Conservation (phyloP, 2,888 invertebrate species). For the Gortyna flavago region DNA sequence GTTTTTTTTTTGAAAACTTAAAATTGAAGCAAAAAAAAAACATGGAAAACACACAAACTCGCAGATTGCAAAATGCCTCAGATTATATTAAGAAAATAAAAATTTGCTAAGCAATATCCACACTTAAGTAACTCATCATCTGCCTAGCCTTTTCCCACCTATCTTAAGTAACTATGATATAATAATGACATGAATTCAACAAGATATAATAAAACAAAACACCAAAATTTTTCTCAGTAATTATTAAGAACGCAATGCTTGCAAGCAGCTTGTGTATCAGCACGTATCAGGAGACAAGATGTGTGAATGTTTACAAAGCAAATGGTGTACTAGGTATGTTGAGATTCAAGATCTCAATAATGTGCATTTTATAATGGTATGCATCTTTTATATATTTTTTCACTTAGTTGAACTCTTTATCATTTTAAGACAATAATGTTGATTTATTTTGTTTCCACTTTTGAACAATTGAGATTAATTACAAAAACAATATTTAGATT, state of each 20-base stretch:
- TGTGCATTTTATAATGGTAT: neutral
- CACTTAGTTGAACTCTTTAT: neutral
- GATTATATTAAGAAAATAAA: constrained; percentile 8
- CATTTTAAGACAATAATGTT: too few species aligned
- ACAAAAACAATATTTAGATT: neutral
- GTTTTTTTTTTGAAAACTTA: neutral
- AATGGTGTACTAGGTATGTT: too few species aligned
- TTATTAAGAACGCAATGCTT: neutral
- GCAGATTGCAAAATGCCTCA: constrained; percentile 1
- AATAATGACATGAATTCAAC: neutral
- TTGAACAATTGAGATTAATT: neutral
- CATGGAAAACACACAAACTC: neutral
- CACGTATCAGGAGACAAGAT: neutral
- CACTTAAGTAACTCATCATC: too few species aligned
- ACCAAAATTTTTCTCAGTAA: neutral
- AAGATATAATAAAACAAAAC: neutral
- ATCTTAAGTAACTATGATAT: too few species aligned
- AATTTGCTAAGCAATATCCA: constrained; percentile 20
- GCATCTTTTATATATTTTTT: neutral
- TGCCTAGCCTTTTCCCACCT: too few species aligned
- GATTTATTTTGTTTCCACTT: neutral
- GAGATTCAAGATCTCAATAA: neutral
- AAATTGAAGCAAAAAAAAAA: neutral
- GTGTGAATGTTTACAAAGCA: neutral
- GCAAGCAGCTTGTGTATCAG: neutral